Base-by-base conservation (phyloP, 2,888 invertebrate genomes). In the Phorcus lineatus region DNA sequence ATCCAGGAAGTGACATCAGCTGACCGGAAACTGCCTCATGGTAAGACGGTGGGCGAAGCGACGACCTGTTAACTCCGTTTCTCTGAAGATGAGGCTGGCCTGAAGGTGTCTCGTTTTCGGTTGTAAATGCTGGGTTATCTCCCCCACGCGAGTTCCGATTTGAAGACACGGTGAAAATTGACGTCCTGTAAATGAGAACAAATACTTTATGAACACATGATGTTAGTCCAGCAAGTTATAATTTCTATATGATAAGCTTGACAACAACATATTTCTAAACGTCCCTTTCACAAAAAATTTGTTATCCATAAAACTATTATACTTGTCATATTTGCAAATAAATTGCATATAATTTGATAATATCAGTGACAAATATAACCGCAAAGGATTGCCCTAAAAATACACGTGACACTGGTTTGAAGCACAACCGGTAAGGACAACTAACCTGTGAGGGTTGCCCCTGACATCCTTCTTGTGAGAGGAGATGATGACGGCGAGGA, bases 401-500 rank as follows among this genome's bases (percentile, higher is more conserved):
- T n/a, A n/a, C n/a, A n/a, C n/a, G n/a, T n/a, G n/a, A n/a, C n/a
- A n/a, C n/a, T n/a, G n/a, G n/a, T n/a, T n/a, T n/a, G n/a, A n/a
- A n/a, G n/a, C n/a, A n/a, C n/a, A n/a, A n/a, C n/a, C n/a, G n/a
- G n/a, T n/a, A n/a, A n/a, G n/a, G 24, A 57, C 7, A 1, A 78
- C 66, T 7, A 22, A 31, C 53, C 78, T 66, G 52, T 24, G 67
- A n/a, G 36, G 22, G 19, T 28, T 11, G 3, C 28, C 47, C 28
- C 40, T n/a, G 52, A 36, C 77, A 24, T 13, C 78, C 67, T 88
- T 88, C 77, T 85, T 84, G 74, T 86, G 86, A 24, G 84, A 83
- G 31, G 80, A 83, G 16, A 89, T 76, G 16, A 89, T 87, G 77
- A 87, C 87, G 2, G 80, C 84, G 24, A 89, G 82, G 13, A 89